Evolutionary conservation across 2,888 invertebrate genomes (phyloP), one percentile per base, ranked within the genome.

Genomic region (Eupithecia centaureata): DNA sequence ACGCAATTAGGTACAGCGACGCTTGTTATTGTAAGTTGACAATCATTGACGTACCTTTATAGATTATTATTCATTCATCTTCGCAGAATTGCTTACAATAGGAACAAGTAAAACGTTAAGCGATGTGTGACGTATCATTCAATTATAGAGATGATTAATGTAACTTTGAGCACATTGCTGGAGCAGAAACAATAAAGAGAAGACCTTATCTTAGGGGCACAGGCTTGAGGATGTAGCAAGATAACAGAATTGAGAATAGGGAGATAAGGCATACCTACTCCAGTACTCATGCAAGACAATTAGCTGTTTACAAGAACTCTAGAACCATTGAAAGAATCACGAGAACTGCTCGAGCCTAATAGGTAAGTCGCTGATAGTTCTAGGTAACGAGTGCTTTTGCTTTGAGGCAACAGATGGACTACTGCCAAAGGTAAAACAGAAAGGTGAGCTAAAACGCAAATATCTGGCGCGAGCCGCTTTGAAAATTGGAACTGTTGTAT

Each of bases 401-500:
- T 59, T 54, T 56, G 58, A 69, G 68, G 63, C 73, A 71, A 63
- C 58, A 35, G 58, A 68, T 70, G 65, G 72, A 68, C 52, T 65
- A 66, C 65, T 73, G 71, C 67, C 75, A 67, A 70, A 72, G 64
- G 71, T 75, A 68, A 32, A 67, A 71, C 68, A 73, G 73, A 76
- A 76, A 78, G 74, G 76, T 78, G 73, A 77, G 73, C 74, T 71
- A 72, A 73, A 72, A 77, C 71, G 75, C 58, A 64, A 66, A 76
- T 77, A 69, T 72, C 69, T 72, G 73, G 75, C 70, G 63, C 61
- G 60, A 71, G 71, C 67, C 74, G 70, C 74, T 71, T 71, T 77
- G 74, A 77, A 77, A 78, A 81, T 79, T 77, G 76, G 76, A 76
- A 77, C 77, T 77, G 80, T 83, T 81, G 79, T 78, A 78, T 82